A percentile compares a stretch with the other conserved stretches of the same genome.
Conservation (phyloP, 2,797 vertebrate genomes). For the Gymnoscopelus microlampas region DNA sequence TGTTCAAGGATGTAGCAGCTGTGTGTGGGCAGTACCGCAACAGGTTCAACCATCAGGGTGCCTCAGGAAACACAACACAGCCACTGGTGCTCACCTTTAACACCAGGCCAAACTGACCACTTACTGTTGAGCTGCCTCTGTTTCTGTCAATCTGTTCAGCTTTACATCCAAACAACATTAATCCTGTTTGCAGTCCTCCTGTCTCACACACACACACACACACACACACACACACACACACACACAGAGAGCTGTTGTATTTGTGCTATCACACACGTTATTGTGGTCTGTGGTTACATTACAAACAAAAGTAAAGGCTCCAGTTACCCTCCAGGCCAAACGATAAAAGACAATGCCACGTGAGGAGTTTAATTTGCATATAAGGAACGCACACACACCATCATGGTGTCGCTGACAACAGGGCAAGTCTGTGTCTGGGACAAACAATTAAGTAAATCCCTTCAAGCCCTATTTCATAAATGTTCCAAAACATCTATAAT, state of each 20-base stretch:
- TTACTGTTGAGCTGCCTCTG: slow-evolving; percentile 55
- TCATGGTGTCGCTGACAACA: slow-evolving; percentile 58
- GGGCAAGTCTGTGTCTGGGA: slow-evolving; percentile 74
- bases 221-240: slow-evolving; percentile 43
- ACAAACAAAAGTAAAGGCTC: too few species aligned
- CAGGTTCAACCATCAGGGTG: too few species aligned
- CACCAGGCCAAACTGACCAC: slow-evolving; percentile 54
- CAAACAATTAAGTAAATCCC: slow-evolving; percentile 59
- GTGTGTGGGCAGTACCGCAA: too few species aligned
- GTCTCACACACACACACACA: slow-evolving; percentile 37
- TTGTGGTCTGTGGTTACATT: too few species aligned
- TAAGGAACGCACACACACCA: slow-evolving; percentile 34
- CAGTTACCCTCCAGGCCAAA: too few species aligned
- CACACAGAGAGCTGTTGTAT: neutral
- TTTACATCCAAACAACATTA: slow-evolving; percentile 79
- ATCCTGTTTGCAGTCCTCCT: slow-evolving; percentile 76
- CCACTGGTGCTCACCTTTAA: slow-evolving; percentile 8
- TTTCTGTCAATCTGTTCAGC: slow-evolving; percentile 77
- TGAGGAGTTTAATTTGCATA: too few species aligned
- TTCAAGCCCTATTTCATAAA: too few species aligned
- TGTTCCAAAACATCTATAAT: too few species aligned
- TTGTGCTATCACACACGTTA: too few species aligned
- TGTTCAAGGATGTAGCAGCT: too few species aligned
- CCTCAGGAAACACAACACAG: neutral
- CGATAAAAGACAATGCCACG: too few species aligned